phyloP scores from a whole-genome alignment of 2,888 invertebrate species.

The Encarsia formosa region DNA sequence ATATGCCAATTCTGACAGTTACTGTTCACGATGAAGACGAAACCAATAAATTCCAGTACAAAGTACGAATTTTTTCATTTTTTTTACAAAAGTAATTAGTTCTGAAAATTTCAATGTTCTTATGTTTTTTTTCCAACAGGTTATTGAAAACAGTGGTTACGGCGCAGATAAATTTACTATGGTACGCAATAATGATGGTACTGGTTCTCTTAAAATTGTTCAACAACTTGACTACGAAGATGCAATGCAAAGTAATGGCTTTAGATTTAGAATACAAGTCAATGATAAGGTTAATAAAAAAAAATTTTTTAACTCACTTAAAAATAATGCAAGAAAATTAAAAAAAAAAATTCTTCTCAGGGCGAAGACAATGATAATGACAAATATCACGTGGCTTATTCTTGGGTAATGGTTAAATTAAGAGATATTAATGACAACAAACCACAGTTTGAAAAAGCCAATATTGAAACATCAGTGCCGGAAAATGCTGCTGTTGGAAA shows the following conservation, averaged over 20 bases:
- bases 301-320: background rate
- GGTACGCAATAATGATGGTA: slow-evolving; percentile 94
- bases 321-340: too few relatives aligned
- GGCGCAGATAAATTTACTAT: slow-evolving; percentile 96
- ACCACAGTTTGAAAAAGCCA: slow-evolving; percentile 89
- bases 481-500: slow-evolving; percentile 92
- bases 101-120: background rate
- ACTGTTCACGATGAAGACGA: slow-evolving; percentile 95
- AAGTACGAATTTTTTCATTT: slow-evolving; percentile 56
- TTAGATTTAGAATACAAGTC: slow-evolving; percentile 90
- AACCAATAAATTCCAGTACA: slow-evolving; percentile 94
- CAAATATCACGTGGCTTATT: slow-evolving; percentile 94
- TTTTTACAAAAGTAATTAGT: too few relatives aligned
- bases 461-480: slow-evolving; percentile 85
- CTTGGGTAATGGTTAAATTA: slow-evolving; percentile 90
- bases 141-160: slow-evolving; percentile 89
- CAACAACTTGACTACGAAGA: slow-evolving; percentile 95
- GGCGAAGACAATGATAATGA: slow-evolving; percentile 95
- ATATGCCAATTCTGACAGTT: slow-evolving; percentile 90
- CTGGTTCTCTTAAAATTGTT: slow-evolving; percentile 90
- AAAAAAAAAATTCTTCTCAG: slow-evolving; percentile 41
- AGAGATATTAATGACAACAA: slow-evolving; percentile 97
- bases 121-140: slow-evolving; percentile 44
- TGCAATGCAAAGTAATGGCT: slow-evolving; percentile 89
- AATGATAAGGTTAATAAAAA: slow-evolving; percentile 67